These are phyloP conservation scores for Dipodomys spectabilis DNA, from an alignment of 2,113 vertebrate species.

Conservation along the genomic window DNA sequence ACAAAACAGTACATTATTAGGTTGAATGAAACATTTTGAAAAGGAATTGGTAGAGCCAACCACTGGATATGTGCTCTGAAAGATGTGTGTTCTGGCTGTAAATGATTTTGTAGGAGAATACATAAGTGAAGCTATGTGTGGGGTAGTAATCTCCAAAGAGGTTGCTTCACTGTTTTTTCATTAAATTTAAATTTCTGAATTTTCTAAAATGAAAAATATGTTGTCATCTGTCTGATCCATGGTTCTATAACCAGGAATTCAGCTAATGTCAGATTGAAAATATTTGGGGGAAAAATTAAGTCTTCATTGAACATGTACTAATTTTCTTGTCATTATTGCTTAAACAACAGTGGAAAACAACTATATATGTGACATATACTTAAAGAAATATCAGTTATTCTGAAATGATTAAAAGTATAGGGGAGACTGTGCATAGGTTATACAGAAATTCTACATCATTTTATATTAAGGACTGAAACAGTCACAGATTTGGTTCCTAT, in stretches of 20 bases:
- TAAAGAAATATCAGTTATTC: not conserved
- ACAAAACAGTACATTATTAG: not conserved
- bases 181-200: not conserved
- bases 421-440: too few species aligned
- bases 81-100: conserved; percentile 17
- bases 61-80: not conserved
- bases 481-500: not conserved
- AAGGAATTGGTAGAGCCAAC: not conserved
- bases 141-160: not conserved
- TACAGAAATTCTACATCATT: not conserved
- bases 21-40: not conserved
- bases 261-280: not conserved
- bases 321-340: not conserved
- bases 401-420: not conserved
- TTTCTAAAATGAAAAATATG: conserved; percentile 36
- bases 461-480: not conserved
- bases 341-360: not conserved
- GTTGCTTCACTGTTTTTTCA: not conserved
- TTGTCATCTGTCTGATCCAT: not conserved
- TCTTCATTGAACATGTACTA: not conserved
- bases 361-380: not conserved
- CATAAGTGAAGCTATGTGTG: not conserved
- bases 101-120: conserved; percentile 24
- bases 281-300: not conserved
- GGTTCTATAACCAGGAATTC: not conserved